Evolutionary conservation across 2,888 invertebrate genomes (phyloP), one percentile per base, ranked within the genome.

Genomic region (Agonopterix subpropinquella): DNA sequence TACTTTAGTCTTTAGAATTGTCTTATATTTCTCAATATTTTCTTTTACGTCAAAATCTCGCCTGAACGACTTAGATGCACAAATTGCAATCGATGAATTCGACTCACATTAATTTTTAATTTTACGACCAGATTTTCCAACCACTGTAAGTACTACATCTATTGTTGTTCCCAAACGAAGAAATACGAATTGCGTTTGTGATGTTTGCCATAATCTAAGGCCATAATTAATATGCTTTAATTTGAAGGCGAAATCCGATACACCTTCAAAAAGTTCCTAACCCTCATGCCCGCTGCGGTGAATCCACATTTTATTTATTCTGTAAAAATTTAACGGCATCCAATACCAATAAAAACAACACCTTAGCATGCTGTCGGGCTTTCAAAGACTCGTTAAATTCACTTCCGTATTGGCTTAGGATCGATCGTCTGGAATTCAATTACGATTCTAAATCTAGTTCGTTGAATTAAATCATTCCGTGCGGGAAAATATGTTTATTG

Each of bases 291-390:
- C 62, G 28, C 28, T 7, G 28, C 28, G 28, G 28, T 28, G 28
- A 28, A 28, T 28, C 5, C 28, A 28, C 28, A 28, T 62, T 65
- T 64, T 68, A 70, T 71, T 65, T 65, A 68, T 28, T 60, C 59
- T 56, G 53, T 61, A 52, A 60, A 62, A 62, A 60, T 65, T 64
- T 48, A 50, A 45, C 47, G 61, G 57, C 57, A 55, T 57, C 61
- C 59, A 68, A 63, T 62, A 60, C 56, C 59, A 61, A 67, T 67
- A 70, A 70, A 65, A 59, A 64, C 54, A 53, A 54, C 57, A 55
- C 58, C 55, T 54, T 52, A 53, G 56, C 50, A 13, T 42, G 11
- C 42, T 11, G 11, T 8, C 42, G 42, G 42, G 42, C 63, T 60
- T 65, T 65, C 58, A 64, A 58, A 28, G 57, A 3, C 36, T 51